Evolutionary conservation across 2,113 vertebrate genomes (phyloP).

Genomic region (Podilymbus podiceps): DNA sequence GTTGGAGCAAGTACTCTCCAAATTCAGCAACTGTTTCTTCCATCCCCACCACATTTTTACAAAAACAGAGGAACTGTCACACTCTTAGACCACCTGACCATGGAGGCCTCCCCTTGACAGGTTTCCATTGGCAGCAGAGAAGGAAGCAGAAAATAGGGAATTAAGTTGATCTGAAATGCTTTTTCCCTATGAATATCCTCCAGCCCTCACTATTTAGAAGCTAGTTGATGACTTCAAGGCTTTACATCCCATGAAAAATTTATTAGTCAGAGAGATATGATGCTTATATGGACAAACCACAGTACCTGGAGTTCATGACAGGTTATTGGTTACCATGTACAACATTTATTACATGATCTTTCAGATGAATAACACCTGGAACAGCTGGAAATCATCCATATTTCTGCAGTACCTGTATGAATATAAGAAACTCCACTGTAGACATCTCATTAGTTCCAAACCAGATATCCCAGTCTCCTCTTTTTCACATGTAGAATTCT

Average conservation of each 20-base stretch:
- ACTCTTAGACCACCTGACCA: not conserved
- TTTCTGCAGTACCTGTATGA: not conserved
- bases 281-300: not conserved
- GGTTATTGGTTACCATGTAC: not conserved
- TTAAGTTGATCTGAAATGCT: not conserved
- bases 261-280: not conserved
- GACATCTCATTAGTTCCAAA: not conserved
- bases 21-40: slow-evolving; percentile 19
- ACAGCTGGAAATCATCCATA: not conserved
- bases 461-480: not conserved
- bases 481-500: not conserved
- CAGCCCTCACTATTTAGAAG: not conserved
- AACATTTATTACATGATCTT: not conserved
- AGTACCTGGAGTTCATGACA: not conserved
- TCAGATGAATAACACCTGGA: not conserved
- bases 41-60: not conserved
- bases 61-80: not conserved
- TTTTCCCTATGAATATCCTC: not conserved
- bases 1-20: not conserved
- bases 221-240: not conserved
- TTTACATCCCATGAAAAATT: not conserved
- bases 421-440: not conserved
- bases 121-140: not conserved
- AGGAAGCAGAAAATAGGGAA: not conserved
- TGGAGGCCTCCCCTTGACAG: not conserved